phyloP scores from a whole-genome alignment of 2,888 invertebrate genomes.

The Mongoloraphidia duomilia region DNA sequence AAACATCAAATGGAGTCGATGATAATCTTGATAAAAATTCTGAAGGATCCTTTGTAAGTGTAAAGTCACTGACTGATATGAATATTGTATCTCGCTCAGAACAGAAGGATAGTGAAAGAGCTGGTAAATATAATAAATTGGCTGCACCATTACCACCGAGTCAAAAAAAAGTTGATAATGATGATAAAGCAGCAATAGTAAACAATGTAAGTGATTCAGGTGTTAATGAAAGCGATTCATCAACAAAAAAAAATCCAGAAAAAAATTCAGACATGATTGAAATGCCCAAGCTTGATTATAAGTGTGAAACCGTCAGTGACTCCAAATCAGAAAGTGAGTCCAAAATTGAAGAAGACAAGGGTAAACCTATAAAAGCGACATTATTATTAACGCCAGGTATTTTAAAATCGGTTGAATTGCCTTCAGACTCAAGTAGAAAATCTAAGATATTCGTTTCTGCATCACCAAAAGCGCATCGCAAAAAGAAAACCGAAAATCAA shows the following conservation, averaged over 20 bases:
- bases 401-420: slow-evolving; percentile 20
- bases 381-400: slow-evolving; percentile 34
- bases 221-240: no score
- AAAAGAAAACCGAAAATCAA: slow-evolving; percentile 20
- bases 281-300: no score
- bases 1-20: no score
- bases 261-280: no score
- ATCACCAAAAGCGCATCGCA: slow-evolving; percentile 21
- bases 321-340: slow-evolving; percentile 1
- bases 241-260: no score
- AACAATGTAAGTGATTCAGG: no score
- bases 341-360: slow-evolving; percentile 4
- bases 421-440: slow-evolving; percentile 16
- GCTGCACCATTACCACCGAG: background rate
- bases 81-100: no score
- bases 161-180: background rate
- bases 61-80: background rate
- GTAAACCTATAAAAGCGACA: slow-evolving; percentile 32
- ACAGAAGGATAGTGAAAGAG: no score
- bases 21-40: background rate
- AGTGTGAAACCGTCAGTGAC: no score
- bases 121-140: no score
- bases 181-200: background rate
- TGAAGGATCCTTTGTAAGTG: slow-evolving; percentile 2
- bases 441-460: slow-evolving; percentile 15